These are phyloP conservation scores for Tetranychus piercei DNA, from an alignment of 2,888 invertebrate species.

Conservation along the genomic window DNA sequence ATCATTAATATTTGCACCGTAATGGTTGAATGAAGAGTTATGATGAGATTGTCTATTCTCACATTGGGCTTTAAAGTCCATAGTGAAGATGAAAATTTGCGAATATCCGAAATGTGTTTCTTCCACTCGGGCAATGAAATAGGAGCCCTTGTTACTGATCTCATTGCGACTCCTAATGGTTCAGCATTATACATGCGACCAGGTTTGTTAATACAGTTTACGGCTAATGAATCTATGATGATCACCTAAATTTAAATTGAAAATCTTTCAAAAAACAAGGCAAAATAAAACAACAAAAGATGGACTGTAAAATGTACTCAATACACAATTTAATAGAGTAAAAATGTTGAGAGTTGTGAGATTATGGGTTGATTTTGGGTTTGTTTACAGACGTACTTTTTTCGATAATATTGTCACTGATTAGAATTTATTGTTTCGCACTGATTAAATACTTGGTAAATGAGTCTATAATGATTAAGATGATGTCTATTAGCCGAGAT, in stretches of 20 bases:
- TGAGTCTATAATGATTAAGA: not conserved
- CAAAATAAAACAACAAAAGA: not conserved
- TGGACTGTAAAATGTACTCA: not conserved
- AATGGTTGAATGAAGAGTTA: conserved; percentile 1
- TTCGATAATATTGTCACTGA: not conserved
- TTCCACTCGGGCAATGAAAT: not conserved
- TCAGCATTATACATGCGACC: not conserved
- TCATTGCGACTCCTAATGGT: not conserved
- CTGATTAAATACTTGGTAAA: too few species aligned
- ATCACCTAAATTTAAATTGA: not conserved
- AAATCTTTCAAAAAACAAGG: not conserved
- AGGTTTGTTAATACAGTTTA: not conserved
- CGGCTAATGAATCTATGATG: not conserved
- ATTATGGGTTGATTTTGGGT: too few species aligned
- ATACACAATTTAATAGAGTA: not conserved
- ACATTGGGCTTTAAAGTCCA: not conserved
- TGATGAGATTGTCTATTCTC: conserved; percentile 1
- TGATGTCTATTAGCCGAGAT: not conserved
- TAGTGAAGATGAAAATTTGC: not conserved
- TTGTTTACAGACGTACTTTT: too few species aligned
- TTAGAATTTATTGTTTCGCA: not conserved
- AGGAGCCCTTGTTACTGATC: not conserved
- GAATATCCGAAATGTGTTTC: not conserved
- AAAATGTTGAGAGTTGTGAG: too few species aligned
- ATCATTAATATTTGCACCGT: conserved; percentile 10